Conservation (phyloP, 2,888 invertebrate species). For the Sericinus montela region DNA sequence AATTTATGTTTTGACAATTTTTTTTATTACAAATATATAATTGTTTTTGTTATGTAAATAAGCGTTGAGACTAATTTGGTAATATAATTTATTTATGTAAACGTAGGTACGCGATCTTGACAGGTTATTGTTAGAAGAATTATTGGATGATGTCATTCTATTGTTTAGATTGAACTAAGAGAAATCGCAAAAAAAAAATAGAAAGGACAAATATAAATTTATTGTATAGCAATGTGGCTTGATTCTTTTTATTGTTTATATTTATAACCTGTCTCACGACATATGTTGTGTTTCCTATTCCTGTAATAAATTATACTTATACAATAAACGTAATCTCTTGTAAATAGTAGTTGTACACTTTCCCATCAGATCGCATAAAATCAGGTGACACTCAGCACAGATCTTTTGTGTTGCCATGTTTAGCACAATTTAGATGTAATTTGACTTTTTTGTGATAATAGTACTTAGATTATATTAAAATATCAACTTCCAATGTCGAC, state of each 20-base stretch:
- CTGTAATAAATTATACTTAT: conserved; percentile 18
- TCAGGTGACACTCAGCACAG: conserved; percentile 38
- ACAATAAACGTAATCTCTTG: conserved; percentile 42
- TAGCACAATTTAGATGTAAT: conserved; percentile 71
- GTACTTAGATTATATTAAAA: conserved; percentile 54
- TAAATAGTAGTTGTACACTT: conserved; percentile 58
- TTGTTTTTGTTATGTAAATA: neutral
- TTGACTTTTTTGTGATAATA: conserved; percentile 73
- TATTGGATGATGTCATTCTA: conserved; percentile 1
- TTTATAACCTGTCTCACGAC: conserved; percentile 72
- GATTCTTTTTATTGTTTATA: conserved; percentile 24
- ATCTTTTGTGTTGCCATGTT: conserved; percentile 37
- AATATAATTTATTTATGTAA: conserved; percentile 10
- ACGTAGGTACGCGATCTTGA: conserved; percentile 3
- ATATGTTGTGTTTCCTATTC: conserved; percentile 65
- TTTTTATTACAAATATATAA: too few relatives aligned
- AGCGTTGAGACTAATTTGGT: neutral
- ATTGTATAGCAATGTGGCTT: neutral
- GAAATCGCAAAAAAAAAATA: neutral
- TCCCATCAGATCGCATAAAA: conserved; percentile 70
- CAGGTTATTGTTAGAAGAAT: conserved; percentile 19
- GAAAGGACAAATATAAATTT: neutral
- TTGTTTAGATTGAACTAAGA: neutral
- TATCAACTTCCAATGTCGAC: conserved; percentile 37
- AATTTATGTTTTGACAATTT: neutral